Evolutionary conservation across 2,113 vertebrate genomes (phyloP).

Genomic region (Genyomyrus donnyi): DNA sequence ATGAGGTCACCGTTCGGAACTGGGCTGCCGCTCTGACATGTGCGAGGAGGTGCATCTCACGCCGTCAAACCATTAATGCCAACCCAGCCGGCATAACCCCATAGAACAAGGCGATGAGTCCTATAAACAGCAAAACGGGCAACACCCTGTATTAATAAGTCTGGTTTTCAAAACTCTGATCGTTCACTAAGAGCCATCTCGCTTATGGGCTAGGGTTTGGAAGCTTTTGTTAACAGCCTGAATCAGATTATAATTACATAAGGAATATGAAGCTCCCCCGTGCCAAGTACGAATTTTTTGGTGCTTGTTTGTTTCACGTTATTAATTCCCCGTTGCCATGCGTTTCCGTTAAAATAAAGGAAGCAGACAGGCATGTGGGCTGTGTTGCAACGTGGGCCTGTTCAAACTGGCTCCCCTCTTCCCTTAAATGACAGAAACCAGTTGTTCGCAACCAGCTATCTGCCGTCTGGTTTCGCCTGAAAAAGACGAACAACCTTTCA

Average conservation of each 20-base stretch:
- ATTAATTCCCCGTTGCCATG: neutral
- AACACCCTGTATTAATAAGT: neutral
- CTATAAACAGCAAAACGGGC: neutral
- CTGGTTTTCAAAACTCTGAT: neutral
- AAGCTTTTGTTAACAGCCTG: neutral
- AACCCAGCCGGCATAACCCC: neutral
- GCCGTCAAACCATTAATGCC: neutral
- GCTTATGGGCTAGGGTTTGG: neutral
- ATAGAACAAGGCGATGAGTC: neutral
- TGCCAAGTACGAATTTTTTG: neutral
- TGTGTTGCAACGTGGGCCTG: neutral
- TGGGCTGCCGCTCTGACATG: conserved; percentile 23
- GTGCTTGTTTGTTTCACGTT: neutral
- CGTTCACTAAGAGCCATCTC: neutral
- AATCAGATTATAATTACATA: neutral
- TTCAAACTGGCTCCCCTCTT: neutral
- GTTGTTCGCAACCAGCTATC: neutral
- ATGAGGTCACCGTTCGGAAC: conserved; percentile 37
- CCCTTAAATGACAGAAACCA: neutral
- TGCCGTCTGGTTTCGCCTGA: neutral
- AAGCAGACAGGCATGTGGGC: neutral
- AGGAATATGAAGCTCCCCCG: neutral
- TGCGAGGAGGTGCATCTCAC: conserved; percentile 35
- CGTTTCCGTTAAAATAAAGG: neutral
- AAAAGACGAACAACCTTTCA: neutral